Conservation (phyloP, 2,113 vertebrate genomes). For the Numida meleagris region DNA sequence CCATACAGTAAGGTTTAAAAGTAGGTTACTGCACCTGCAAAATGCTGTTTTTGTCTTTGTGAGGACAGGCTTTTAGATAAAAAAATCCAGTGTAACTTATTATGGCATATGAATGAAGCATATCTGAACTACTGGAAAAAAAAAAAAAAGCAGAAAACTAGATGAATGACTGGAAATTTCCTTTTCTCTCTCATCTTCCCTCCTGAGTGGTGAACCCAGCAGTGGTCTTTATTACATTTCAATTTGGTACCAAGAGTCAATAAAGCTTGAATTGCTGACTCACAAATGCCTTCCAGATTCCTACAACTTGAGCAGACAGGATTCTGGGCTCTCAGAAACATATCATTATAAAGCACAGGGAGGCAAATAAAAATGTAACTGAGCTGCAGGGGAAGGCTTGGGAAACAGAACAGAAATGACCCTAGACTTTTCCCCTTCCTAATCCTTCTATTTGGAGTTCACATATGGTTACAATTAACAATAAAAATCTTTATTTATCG, state of each 20-base stretch:
- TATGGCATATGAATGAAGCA: background rate
- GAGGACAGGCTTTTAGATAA: background rate
- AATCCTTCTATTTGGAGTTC: background rate
- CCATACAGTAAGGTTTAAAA: background rate
- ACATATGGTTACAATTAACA: conserved; percentile 54
- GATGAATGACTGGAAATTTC: background rate
- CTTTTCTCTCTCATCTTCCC: background rate
- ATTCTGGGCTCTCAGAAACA: background rate
- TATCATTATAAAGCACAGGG: background rate
- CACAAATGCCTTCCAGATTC: conserved; percentile 39
- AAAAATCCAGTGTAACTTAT: background rate
- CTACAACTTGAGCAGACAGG: background rate
- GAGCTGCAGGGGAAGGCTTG: conserved; percentile 7
- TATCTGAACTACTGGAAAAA: background rate
- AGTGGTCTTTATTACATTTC: conserved; percentile 2
- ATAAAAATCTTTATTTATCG: conserved; percentile 43
- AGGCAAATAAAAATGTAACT: background rate
- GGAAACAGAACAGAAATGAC: conserved; percentile 19
- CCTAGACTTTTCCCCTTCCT: background rate
- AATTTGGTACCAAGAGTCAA: background rate
- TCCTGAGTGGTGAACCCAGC: background rate
- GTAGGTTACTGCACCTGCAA: background rate
- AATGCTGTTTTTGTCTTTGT: background rate
- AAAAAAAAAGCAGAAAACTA: background rate
- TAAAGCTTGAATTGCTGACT: conserved; percentile 21